Evolutionary conservation across 1,140 invertebrate species (phyloP).

Genomic region (Charaxes varanes): DNA sequence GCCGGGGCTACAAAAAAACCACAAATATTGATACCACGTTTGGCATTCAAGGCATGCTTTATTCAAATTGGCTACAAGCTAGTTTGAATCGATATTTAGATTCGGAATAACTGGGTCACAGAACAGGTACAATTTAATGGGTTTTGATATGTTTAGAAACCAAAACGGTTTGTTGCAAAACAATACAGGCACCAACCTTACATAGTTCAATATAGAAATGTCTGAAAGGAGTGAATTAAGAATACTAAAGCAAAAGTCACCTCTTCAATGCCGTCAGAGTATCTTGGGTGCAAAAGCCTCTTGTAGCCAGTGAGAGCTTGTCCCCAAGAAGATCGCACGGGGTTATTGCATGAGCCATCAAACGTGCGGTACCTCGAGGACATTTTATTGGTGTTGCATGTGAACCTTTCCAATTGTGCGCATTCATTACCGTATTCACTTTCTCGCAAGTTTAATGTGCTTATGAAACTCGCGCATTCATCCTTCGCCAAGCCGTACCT

Average conservation of each 20-base stretch:
- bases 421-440: constrained; percentile 73
- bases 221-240: too few species aligned
- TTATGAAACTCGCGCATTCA: constrained; percentile 77
- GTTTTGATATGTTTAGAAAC: too few species aligned
- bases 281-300: constrained; percentile 78
- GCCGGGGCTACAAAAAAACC: constrained; percentile 49
- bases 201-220: too few species aligned
- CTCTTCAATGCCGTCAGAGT: constrained; percentile 78
- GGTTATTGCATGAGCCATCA: constrained; percentile 86
- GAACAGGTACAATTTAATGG: too few species aligned
- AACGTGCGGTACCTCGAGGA: constrained; percentile 75
- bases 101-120: too few species aligned
- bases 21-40: too few species aligned
- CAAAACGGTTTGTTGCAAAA: too few species aligned
- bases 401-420: constrained; percentile 50
- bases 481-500: constrained; percentile 73
- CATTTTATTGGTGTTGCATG: constrained; percentile 59
- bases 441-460: constrained; percentile 72
- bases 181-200: too few species aligned
- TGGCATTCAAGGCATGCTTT: too few species aligned
- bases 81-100: too few species aligned
- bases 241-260: constrained; percentile 28
- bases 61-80: background rate
- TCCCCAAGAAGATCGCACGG: constrained; percentile 74
- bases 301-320: constrained; percentile 75